Evolutionary conservation across 2,888 invertebrate species (phyloP).

Genomic region (Drosophila koepferae): DNA sequence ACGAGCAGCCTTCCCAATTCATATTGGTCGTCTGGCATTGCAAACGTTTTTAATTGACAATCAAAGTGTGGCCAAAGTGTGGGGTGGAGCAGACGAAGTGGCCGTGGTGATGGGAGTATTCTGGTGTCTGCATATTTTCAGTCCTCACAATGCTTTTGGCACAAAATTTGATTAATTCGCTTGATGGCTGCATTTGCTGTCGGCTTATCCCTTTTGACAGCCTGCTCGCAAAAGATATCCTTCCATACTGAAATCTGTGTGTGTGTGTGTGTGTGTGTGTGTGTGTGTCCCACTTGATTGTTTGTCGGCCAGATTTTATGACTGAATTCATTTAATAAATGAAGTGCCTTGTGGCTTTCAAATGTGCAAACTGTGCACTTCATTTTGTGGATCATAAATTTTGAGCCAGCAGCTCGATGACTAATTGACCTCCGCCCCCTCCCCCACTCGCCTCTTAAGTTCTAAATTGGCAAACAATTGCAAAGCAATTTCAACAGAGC

Average conservation of each 20-base stretch:
- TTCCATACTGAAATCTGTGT: background rate
- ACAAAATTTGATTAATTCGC: slow-evolving; percentile 68
- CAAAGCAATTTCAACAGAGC: background rate
- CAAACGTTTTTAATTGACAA: slow-evolving; percentile 71
- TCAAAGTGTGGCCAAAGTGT: slow-evolving; percentile 49
- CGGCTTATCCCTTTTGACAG: slow-evolving; percentile 63
- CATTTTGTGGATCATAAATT: slow-evolving; percentile 45
- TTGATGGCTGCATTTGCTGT: slow-evolving; percentile 67
- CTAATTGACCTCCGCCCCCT: slow-evolving; percentile 24
- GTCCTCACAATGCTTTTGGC: slow-evolving; percentile 28
- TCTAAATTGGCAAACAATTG: slow-evolving; percentile 13
- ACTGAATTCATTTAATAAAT: slow-evolving; percentile 62
- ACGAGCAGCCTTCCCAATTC: slow-evolving; percentile 29
- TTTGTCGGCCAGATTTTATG: slow-evolving; percentile 34
- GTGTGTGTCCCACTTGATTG: slow-evolving; percentile 35
- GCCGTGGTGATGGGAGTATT: background rate
- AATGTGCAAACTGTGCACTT: slow-evolving; percentile 46
- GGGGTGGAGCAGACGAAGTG: background rate
- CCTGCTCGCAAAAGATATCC: slow-evolving; percentile 27
- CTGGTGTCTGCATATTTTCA: slow-evolving; percentile 7
- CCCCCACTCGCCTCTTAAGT: background rate
- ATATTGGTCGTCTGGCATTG: slow-evolving; percentile 53
- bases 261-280: slow-evolving; percentile 6
- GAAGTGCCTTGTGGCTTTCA: slow-evolving; percentile 62
- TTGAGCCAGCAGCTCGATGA: slow-evolving; percentile 12